Base-by-base conservation (phyloP, 2,888 invertebrate species). In the Macaria notata region DNA sequence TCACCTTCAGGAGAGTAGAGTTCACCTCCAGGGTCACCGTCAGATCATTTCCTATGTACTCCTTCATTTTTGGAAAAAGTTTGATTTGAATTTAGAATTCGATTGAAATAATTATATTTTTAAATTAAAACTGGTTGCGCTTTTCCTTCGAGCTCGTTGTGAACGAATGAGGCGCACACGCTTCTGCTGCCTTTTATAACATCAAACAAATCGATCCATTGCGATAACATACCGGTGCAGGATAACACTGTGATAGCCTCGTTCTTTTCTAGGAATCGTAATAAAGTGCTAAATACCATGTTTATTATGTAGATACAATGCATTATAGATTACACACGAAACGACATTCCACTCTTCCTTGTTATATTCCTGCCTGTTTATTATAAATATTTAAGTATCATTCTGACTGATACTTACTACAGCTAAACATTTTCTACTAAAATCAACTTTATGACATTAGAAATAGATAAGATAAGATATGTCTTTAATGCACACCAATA, bases 21-120 rank as follows among this genome's bases (percentile, higher is more conserved):
- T 90, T 90, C 9, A 70, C 75, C 59, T 88, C 88, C 88, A 90
- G 88, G 36, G 89, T 90, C 60, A 91, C 89, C 71, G 88, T 91
- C 81, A n/a, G n/a, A n/a, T n/a, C n/a, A n/a, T n/a, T 90, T 91
- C 76, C 88, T 91, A 75, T 91, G 70, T 90, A 90, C 52, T 79
- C 82, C 77, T 91, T 90, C 90, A 91, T 91, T 73, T 36, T 36
- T 36, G 7, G 33, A 36, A 2, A 19, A 19, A 19, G 19, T 19
- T 19, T 39, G 41, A n/a, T 58, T 60, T 51, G 30, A 50, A 51
- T 46, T 47, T n/a, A 29, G 19, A 48, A 47, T 31, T 7, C 0
- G 33, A 9, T 7, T 4, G 31, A 31, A 49, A 41, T 49, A 54
- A 9, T 49, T 59, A 8, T 31, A 43, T 42, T 56, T 57, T 2